Base-by-base conservation (phyloP, 2,888 invertebrate species). In the Endotricha flammealis region DNA sequence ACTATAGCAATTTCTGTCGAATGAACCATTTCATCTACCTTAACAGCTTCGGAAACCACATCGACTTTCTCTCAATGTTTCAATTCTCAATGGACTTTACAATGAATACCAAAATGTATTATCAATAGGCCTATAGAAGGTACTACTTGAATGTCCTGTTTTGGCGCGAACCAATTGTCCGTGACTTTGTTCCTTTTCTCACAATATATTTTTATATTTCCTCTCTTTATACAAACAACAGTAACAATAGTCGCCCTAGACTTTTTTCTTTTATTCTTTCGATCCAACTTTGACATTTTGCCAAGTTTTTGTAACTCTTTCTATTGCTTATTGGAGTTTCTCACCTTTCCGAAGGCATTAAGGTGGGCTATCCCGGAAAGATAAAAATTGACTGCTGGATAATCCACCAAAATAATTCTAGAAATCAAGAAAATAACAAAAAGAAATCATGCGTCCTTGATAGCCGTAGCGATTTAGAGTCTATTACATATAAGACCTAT, bases 31-130 rank as follows among this genome's bases (percentile, higher is more conserved):
- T n/a, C n/a, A n/a, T 16, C 4, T 20, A 20, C 20, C 65, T 65
- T 56, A 56, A 60, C 63, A 59, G 54, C 50, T 46, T 53, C 43
- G 50, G 52, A 51, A 57, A 57, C 50, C 50, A 50, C 42, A 48
- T 49, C 53, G 62, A 54, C 67, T 68, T 68, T 69, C 68, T 63
- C 67, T 58, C 41, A 52, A 57, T 60, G 54, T 53, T 64, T 63
- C 59, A 46, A 57, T 47, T 51, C 44, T 55, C 65, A 61, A 59
- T 57, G 53, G 53, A 49, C 13, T 43, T 46, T 47, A 53, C 53
- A 48, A 48, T 57, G 49, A 60, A 57, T 57, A 54, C 54, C 50
- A 48, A 50, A 57, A 53, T 7, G 11, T 7, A 30, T 13, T 9
- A 17, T 28, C 29, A 35, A 35, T 23, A 23, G 29, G 27, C 25